Evolutionary conservation across 2,888 invertebrate genomes (phyloP), one percentile per base, ranked within the genome.

Genomic region (Yponomeuta sedellus): DNA sequence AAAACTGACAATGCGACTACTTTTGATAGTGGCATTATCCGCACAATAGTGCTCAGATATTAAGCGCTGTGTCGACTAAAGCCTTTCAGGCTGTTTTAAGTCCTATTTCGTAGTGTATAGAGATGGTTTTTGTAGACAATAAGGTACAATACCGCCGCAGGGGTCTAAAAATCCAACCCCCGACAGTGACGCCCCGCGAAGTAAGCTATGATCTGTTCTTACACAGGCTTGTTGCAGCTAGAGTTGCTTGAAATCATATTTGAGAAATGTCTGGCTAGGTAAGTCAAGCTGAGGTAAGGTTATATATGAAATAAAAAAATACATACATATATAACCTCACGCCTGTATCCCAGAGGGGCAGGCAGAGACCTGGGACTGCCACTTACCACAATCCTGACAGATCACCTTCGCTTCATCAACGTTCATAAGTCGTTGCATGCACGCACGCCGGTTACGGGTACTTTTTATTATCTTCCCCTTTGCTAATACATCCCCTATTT

Each of bases 141-240:
- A 11, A 67, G 67, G 71, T 75, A 87, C 82, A 87, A 89, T 89
- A 77, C 76, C 88, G 77, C 90, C 75, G 75, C 83, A 76, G 90
- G 90, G 90, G 90, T 85, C 82, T 84, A 77, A 81, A 85, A 86
- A 86, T 85, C 84, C 84, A 78, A 81, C 86, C 86, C 85, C 86
- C 81, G 79, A 80, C 79, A 82, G 86, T 81, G 90, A 90, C 90
- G 86, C 90, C 90, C 90, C 89, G 87, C 82, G 86, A 85, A 87
- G 90, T 88, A 85, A 85, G 88, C 89, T 86, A 86, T 86, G 88
- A 90, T 90, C 88, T 87, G 88, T 85, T 85, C 81, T 79, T 86
- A 81, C 76, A 78, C 80, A 81, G 81, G 80, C 78, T 75, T 78
- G 90, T 81, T 77, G 75, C 75, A 61, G 80, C 44, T 22, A 70